Evolutionary conservation across 1,140 invertebrate species (phyloP).

Genomic region (Dinoponera quadriceps): DNA sequence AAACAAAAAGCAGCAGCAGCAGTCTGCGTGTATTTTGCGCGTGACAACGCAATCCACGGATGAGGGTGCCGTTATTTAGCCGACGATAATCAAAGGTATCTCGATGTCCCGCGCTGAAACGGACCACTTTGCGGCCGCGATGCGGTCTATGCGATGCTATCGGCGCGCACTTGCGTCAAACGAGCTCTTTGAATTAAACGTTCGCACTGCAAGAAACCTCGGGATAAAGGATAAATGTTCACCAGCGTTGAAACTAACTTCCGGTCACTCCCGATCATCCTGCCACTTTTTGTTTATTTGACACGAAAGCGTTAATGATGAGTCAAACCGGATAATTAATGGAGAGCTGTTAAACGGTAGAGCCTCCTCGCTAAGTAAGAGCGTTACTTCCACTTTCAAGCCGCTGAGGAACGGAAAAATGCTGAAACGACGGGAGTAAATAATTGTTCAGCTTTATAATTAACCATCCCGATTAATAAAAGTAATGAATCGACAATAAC

Average conservation of each 20-base stretch:
- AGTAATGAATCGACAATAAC: no score
- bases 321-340: background rate
- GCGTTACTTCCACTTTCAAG: background rate
- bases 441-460: no score
- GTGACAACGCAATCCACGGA: constrained; percentile 22
- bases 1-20: background rate
- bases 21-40: background rate
- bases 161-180: constrained; percentile 76
- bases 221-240: constrained; percentile 65
- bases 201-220: constrained; percentile 60
- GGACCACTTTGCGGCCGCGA: constrained; percentile 64
- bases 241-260: constrained; percentile 37
- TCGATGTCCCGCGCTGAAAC: constrained; percentile 38
- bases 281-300: constrained; percentile 13
- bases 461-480: no score
- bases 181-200: constrained; percentile 63
- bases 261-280: constrained; percentile 1
- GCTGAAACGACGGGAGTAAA: background rate
- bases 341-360: background rate
- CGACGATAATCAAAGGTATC: constrained; percentile 44
- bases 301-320: background rate
- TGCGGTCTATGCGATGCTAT: constrained; percentile 62
- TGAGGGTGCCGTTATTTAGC: constrained; percentile 81
- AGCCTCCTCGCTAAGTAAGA: background rate
- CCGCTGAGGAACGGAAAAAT: background rate